Percentiles rank a stretch among this genome's conserved stretches.
phyloP scores from a whole-genome alignment of 2,113 vertebrate genomes.

The Halcyon malimbica region DNA sequence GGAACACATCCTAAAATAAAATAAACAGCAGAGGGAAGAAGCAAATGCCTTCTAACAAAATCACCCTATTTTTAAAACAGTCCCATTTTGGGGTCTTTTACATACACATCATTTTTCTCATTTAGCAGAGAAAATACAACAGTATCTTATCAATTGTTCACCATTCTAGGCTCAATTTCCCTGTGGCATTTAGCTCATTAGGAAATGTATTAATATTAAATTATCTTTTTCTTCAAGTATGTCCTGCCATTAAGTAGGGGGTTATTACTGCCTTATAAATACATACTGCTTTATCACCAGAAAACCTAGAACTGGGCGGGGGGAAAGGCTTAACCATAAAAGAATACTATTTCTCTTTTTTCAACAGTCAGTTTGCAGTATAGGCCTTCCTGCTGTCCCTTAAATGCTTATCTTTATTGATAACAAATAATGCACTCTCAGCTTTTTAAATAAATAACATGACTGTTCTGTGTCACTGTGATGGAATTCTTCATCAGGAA shows the following conservation, averaged over 20 bases:
- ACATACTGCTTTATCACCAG: background rate
- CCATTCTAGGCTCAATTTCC: slow-evolving; percentile 28
- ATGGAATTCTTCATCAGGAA: background rate
- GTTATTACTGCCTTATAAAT: slow-evolving; percentile 39
- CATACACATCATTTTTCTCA: background rate
- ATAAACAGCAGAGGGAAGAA: slow-evolving; percentile 38
- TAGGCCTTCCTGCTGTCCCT: background rate
- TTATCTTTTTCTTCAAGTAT: slow-evolving; percentile 48
- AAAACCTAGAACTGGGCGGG: background rate
- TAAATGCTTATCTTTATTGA: background rate
- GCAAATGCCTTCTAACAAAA: slow-evolving; percentile 32
- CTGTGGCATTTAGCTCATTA: background rate
- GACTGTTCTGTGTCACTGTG: background rate
- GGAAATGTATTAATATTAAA: slow-evolving; percentile 52
- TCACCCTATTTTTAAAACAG: background rate
- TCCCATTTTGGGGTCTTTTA: background rate
- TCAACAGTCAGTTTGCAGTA: background rate
- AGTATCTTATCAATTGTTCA: background rate
- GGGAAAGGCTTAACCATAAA: background rate
- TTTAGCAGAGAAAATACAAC: background rate
- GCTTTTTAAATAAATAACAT: slow-evolving; percentile 1
- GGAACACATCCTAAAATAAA: slow-evolving; percentile 25
- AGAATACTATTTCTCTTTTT: background rate
- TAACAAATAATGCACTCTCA: background rate
- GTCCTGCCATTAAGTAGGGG: background rate